Percentiles rank a stretch among this genome's conserved stretches.
Evolutionary conservation across 2,888 invertebrate species (phyloP).

Genomic region (Agriotes lineatus): DNA sequence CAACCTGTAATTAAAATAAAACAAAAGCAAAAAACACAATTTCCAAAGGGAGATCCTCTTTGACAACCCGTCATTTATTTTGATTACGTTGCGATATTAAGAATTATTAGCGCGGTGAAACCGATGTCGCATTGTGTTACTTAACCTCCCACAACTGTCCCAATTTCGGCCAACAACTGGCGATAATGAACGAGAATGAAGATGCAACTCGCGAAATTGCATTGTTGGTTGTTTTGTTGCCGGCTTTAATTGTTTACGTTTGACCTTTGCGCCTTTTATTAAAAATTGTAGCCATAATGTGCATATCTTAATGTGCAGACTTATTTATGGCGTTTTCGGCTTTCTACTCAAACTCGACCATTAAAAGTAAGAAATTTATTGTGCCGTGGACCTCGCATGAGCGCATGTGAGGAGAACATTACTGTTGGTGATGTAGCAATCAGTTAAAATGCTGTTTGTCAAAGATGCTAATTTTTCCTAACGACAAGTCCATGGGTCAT

Average conservation of each 20-base stretch:
- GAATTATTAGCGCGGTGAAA: conserved; percentile 55
- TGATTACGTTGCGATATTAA: conserved; percentile 60
- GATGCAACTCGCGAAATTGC: conserved; percentile 21
- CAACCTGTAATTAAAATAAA: conserved; percentile 58
- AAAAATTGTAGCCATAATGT: conserved; percentile 21
- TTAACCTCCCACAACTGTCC: conserved; percentile 49
- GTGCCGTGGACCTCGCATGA: conserved; percentile 21
- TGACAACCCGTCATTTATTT: conserved; percentile 62
- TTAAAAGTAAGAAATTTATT: conserved; percentile 33
- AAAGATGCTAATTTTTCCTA: conserved; percentile 47
- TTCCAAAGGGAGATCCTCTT: conserved; percentile 51
- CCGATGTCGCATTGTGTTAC: conserved; percentile 44
- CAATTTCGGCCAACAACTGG: conserved; percentile 43
- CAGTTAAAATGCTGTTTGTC: conserved; percentile 42
- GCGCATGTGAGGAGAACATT: conserved; percentile 39
- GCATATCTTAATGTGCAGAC: conserved; percentile 15
- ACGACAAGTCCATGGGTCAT: conserved; percentile 47
- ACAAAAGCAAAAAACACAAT: conserved; percentile 53
- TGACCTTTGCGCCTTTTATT: conserved; percentile 31
- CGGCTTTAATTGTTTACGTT: conserved; percentile 27
- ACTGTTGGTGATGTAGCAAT: conserved; percentile 38
- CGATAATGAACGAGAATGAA: conserved; percentile 36
- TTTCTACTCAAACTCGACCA: conserved; percentile 31
- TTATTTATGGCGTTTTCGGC: conserved; percentile 31
- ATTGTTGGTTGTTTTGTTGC: conserved; percentile 9